Evolutionary conservation across 1,140 invertebrate genomes (phyloP).

Genomic region (Drosophila trapezifrons): DNA sequence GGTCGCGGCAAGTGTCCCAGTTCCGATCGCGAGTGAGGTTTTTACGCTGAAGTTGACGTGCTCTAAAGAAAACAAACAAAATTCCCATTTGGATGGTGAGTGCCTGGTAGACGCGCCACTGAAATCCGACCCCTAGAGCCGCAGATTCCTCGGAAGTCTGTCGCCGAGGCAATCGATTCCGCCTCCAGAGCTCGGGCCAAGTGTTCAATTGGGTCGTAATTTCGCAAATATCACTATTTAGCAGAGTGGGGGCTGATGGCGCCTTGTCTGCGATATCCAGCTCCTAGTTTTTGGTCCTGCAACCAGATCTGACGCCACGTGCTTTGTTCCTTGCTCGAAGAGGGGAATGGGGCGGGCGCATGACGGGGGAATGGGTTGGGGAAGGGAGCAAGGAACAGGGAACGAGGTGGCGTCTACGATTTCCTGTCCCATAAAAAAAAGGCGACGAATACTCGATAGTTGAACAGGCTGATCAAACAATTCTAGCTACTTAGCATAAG

Average conservation of each 20-base stretch:
- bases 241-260: not conserved
- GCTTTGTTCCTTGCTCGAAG: slow-evolving; percentile 3
- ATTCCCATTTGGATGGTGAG: slow-evolving; percentile 11
- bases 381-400: not conserved
- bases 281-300: slow-evolving; percentile 13
- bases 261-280: slow-evolving; percentile 12
- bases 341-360: not conserved
- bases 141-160: slow-evolving; percentile 19
- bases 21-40: slow-evolving; percentile 1
- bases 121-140: slow-evolving; percentile 10
- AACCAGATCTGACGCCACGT: slow-evolving; percentile 27
- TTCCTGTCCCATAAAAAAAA: slow-evolving; percentile 43
- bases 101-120: slow-evolving; percentile 24
- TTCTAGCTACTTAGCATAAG: slow-evolving; percentile 61
- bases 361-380: not conserved
- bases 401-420: slow-evolving; percentile 38
- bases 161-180: not conserved
- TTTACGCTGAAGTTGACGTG: slow-evolving; percentile 2
- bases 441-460: slow-evolving; percentile 76
- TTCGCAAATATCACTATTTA: not conserved
- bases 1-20: slow-evolving; percentile 2
- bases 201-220: slow-evolving; percentile 11
- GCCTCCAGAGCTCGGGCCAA: not conserved
- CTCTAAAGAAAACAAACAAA: slow-evolving; percentile 5
- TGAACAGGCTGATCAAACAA: slow-evolving; percentile 67